phyloP scores from a whole-genome alignment of 2,888 invertebrate genomes.

The Cerceris ruficornis region DNA sequence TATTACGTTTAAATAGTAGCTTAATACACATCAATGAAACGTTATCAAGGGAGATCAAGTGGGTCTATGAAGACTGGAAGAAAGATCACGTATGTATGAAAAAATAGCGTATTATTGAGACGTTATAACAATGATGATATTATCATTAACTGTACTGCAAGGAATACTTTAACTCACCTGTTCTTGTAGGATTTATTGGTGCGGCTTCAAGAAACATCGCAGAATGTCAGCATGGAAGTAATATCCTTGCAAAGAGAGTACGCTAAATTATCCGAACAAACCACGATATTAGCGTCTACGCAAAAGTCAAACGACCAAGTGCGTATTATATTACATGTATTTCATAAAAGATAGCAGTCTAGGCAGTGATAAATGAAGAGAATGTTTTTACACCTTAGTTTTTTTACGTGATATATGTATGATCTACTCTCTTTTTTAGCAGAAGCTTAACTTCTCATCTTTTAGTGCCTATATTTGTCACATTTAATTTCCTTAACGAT shows the following conservation, averaged over 20 bases:
- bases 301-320: slow-evolving; percentile 74
- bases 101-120: background rate
- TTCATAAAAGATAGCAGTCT: background rate
- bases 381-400: too few relatives aligned
- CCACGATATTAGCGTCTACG: slow-evolving; percentile 66
- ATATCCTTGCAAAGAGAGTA: slow-evolving; percentile 80
- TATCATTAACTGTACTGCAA: background rate
- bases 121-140: background rate
- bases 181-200: slow-evolving; percentile 78
- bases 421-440: too few relatives aligned
- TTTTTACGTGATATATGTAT: too few relatives aligned
- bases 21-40: slow-evolving; percentile 80
- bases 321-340: slow-evolving; percentile 16
- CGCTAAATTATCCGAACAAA: slow-evolving; percentile 62
- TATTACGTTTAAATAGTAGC: slow-evolving; percentile 78
- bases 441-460: too few relatives aligned
- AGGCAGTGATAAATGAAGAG: too few relatives aligned
- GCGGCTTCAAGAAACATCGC: slow-evolving; percentile 78
- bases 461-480: background rate
- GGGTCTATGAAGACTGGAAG: slow-evolving; percentile 80
- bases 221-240: slow-evolving; percentile 80
- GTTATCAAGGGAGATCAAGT: slow-evolving; percentile 79
- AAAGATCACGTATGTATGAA: slow-evolving; percentile 80
- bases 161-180: slow-evolving; percentile 4
- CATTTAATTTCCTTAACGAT: background rate